These are phyloP conservation scores for Catharus bicknelli DNA, from an alignment of 2,113 vertebrate species.

Conservation along the genomic window DNA sequence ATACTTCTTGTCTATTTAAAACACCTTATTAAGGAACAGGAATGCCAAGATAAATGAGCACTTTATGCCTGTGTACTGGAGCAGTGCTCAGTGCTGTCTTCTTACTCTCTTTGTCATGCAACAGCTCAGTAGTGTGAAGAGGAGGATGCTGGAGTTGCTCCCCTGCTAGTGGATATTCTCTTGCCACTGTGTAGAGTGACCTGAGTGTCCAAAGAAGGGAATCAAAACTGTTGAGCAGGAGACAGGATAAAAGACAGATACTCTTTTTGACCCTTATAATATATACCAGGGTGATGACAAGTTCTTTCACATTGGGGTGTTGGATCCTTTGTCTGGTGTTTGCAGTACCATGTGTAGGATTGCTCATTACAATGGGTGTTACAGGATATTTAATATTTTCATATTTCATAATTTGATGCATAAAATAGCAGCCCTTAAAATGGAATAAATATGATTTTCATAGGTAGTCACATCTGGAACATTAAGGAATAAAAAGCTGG, in stretches of 20 bases:
- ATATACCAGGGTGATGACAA: background rate
- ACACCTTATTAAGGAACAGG: background rate
- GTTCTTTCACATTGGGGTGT: fast-evolving
- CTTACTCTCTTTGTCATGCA: background rate
- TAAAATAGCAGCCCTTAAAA: background rate
- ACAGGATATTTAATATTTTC: too few relatives aligned
- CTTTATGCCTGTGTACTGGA: background rate
- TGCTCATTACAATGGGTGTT: background rate
- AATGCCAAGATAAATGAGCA: background rate
- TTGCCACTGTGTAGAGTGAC: background rate
- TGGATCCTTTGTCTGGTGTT: background rate
- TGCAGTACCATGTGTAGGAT: background rate
- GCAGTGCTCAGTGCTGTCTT: background rate
- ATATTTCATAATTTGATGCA: background rate
- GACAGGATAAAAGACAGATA: background rate
- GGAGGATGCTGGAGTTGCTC: background rate
- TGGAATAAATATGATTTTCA: background rate
- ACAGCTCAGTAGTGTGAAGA: background rate
- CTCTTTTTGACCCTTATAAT: background rate
- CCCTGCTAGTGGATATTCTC: background rate
- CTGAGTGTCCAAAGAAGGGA: background rate
- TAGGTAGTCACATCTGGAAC: background rate
- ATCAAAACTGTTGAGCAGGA: background rate
- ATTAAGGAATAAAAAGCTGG: background rate
- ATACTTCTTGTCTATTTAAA: background rate